Evolutionary conservation across 2,113 vertebrate species (phyloP), one percentile per base, ranked within the genome.

Genomic region (Coptodon bakossiorum): DNA sequence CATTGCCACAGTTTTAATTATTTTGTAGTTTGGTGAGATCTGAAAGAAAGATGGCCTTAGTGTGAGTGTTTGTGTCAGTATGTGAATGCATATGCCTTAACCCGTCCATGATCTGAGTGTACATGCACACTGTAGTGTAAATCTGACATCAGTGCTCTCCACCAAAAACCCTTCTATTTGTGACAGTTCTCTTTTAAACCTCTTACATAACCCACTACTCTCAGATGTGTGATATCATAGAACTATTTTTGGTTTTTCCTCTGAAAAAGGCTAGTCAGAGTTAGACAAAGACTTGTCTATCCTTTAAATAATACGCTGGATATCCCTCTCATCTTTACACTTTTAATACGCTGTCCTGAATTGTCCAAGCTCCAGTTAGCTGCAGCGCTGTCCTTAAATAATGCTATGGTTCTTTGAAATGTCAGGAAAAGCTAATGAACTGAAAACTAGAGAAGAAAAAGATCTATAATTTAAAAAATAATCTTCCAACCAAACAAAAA

Each of bases 1-100:
- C 59, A 38, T 87, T 81, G 80, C 85, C 89, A 90, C 86, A 79
- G 87, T 87, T 95, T 95, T 95, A 95, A 96, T 96, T 95, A 96
- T 92, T 43, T 63, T 86, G 48, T 11, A 87, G 45, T 54, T 40
- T 84, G 80, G 66, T 59, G 34, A 3, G 81, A 56, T 82, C 11
- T 84, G 17, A 19, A 24, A 57, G 17, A 66, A 59, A 86, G 79
- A 85, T 81, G 48, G 79, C 27, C 12, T 50, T 43, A 81, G 34
- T 93, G 76, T 86, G 40, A 81, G 52, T 38, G 80, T 84, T 54
- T 82, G 82, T 82, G 81, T 38, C 19, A 22, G 43, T 80, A 27
- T 91, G 68, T 86, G 40, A 83, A 78, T 40, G 73, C 85, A 73
- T 85, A 81, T 50, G 76, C 52, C 31, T 89, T 82, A 81, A 90